phyloP scores from a whole-genome alignment of 2,797 vertebrate species.

The Linurgus olivaceus region DNA sequence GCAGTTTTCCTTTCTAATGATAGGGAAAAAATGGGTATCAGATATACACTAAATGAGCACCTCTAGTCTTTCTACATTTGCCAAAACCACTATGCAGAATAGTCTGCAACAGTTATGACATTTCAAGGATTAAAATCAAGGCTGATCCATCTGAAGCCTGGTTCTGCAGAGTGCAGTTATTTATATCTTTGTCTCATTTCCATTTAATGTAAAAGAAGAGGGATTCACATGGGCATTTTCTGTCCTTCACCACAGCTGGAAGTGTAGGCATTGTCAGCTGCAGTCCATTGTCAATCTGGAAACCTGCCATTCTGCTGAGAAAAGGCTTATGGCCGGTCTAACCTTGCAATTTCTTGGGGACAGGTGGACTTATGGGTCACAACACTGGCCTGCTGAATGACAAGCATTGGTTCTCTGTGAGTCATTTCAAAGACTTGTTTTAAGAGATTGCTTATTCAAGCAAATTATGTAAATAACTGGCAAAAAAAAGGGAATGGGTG shows the following conservation, averaged over 20 bases:
- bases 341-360: not conserved
- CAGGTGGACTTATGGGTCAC: not conserved
- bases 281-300: conserved; percentile 40
- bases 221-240: conserved; percentile 40
- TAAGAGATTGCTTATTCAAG: conserved; percentile 32
- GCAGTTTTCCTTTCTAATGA: not conserved
- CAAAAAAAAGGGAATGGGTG: not conserved
- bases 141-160: not conserved
- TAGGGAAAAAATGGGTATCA: not conserved
- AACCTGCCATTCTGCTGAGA: conserved; percentile 49
- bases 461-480: conserved; percentile 55
- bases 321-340: conserved; percentile 27
- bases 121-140: not conserved
- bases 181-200: conserved; percentile 23
- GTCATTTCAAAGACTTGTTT: not conserved
- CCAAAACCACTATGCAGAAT: not conserved
- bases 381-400: not conserved
- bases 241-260: conserved; percentile 28
- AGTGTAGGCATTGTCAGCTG: conserved; percentile 43
- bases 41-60: not conserved
- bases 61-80: not conserved
- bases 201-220: conserved; percentile 26
- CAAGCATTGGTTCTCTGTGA: rapidly evolving
- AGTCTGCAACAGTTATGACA: not conserved
- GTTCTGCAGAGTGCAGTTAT: conserved; percentile 9